Percentiles rank a stretch among this genome's conserved stretches.
These are phyloP conservation scores for Kryptolebias ocellatus DNA, from an alignment of 2,797 vertebrate species.

Conservation along the genomic window DNA sequence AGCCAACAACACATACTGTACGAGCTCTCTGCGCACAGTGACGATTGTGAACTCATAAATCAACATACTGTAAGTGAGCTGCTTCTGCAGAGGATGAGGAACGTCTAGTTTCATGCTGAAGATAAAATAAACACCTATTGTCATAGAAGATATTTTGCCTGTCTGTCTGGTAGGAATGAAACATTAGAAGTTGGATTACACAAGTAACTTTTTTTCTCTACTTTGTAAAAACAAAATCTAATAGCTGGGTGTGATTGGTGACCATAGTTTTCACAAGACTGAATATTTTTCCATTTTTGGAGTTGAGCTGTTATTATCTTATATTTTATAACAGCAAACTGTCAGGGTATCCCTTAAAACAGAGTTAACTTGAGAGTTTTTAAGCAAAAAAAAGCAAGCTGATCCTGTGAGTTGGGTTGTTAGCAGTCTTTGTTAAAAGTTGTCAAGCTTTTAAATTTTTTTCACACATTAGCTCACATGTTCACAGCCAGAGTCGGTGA, in stretches of 20 bases:
- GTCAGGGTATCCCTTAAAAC: neutral
- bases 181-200: neutral
- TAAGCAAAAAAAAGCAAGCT: slow-evolving; percentile 1
- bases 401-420: neutral
- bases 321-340: too few species aligned
- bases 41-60: slow-evolving; percentile 35
- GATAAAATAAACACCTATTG: neutral
- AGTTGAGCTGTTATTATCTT: too few species aligned
- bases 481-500: slow-evolving; percentile 11
- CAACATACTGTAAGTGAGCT: slow-evolving; percentile 26
- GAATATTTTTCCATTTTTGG: too few species aligned
- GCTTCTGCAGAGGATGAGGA: slow-evolving; percentile 34
- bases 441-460: neutral
- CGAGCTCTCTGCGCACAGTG: slow-evolving; percentile 28
- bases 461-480: neutral
- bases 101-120: slow-evolving; percentile 9
- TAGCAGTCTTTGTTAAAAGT: slow-evolving; percentile 16
- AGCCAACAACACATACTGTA: slow-evolving; percentile 58
- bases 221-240: neutral
- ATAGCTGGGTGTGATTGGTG: neutral
- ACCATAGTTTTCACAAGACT: neutral
- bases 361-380: slow-evolving; percentile 12
- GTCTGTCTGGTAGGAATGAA: neutral
- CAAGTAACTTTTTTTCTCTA: neutral
- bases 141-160: slow-evolving; percentile 5